A percentile compares a stretch with the other conserved stretches of the same genome.
Conservation (phyloP, 1,140 invertebrate genomes). For the Mesaphorura yosii region DNA sequence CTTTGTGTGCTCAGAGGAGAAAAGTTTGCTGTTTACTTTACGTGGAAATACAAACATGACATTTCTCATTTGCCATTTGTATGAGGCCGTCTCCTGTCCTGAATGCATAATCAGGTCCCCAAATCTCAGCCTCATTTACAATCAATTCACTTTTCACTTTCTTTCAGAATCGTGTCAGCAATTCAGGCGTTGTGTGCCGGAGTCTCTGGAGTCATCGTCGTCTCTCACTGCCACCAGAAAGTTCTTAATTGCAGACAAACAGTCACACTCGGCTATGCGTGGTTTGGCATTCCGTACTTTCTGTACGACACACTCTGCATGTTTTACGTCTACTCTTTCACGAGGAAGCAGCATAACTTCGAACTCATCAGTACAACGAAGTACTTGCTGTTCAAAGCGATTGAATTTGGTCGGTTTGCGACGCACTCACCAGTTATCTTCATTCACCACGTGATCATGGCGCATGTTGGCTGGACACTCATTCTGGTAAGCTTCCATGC, state of each 20-base stretch:
- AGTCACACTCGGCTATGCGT: conserved; percentile 57
- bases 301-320: conserved; percentile 36
- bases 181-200: conserved; percentile 53
- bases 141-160: conserved; percentile 3
- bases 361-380: conserved; percentile 27
- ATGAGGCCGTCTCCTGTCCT: too few relatives aligned
- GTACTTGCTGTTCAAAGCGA: too few relatives aligned
- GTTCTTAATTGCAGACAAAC: conserved; percentile 52
- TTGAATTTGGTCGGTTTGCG: conserved; percentile 41
- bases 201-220: conserved; percentile 49
- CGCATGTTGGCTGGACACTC: conserved; percentile 53
- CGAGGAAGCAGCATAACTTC: conserved; percentile 13
- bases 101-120: neutral
- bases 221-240: conserved; percentile 48
- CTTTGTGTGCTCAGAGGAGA: too few relatives aligned
- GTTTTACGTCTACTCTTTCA: conserved; percentile 33
- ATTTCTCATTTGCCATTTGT: too few relatives aligned
- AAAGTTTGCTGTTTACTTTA: too few relatives aligned
- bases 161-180: conserved; percentile 50
- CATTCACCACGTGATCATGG: conserved; percentile 59
- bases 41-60: too few relatives aligned
- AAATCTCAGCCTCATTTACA: neutral
- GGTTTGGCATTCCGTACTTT: conserved; percentile 64
- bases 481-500: conserved; percentile 46
- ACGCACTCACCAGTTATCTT: conserved; percentile 52